Percentiles rank a stretch among this genome's conserved stretches.
phyloP scores from a whole-genome alignment of 2,888 invertebrate genomes.

The Dascillus cervinus region DNA sequence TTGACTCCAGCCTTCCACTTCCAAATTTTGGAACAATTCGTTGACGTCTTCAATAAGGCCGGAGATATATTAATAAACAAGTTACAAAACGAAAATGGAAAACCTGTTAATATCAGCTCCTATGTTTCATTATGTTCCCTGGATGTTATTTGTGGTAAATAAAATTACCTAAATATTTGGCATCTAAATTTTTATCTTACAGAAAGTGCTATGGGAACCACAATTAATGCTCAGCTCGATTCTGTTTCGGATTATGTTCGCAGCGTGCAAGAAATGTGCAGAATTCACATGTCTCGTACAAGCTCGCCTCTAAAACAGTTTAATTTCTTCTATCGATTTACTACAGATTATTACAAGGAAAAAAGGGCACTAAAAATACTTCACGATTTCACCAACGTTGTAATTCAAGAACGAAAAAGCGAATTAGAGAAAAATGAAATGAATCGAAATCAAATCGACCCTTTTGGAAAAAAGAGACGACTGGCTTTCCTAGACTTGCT shows the following conservation, averaged over 20 bases:
- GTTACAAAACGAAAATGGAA: slow-evolving; percentile 36
- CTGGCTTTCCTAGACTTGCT: no score
- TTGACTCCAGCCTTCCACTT: no score
- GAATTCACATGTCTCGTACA: slow-evolving; percentile 25
- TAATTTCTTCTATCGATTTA: slow-evolving; percentile 45
- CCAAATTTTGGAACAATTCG: no score
- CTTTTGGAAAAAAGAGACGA: no score
- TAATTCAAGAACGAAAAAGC: slow-evolving; percentile 44
- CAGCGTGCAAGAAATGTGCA: slow-evolving; percentile 52
- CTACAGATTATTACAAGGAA: slow-evolving; percentile 53
- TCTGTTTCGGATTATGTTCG: slow-evolving; percentile 62
- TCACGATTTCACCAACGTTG: slow-evolving; percentile 48
- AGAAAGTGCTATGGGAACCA: slow-evolving; percentile 82
- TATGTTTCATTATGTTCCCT: slow-evolving; percentile 50
- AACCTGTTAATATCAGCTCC: slow-evolving; percentile 42
- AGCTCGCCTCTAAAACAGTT: slow-evolving; percentile 39
- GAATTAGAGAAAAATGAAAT: slow-evolving; percentile 26
- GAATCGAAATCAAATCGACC: no score
- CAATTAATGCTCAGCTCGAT: slow-evolving; percentile 61
- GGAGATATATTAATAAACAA: slow-evolving; percentile 49
- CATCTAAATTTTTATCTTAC: no score
- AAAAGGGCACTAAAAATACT: slow-evolving; percentile 42
- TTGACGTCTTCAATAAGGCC: slow-evolving; percentile 61
- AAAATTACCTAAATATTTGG: no score
- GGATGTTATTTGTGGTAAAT: slow-evolving; percentile 54